Conservation (phyloP, 2,888 invertebrate species). For the Rhagonycha lutea region DNA sequence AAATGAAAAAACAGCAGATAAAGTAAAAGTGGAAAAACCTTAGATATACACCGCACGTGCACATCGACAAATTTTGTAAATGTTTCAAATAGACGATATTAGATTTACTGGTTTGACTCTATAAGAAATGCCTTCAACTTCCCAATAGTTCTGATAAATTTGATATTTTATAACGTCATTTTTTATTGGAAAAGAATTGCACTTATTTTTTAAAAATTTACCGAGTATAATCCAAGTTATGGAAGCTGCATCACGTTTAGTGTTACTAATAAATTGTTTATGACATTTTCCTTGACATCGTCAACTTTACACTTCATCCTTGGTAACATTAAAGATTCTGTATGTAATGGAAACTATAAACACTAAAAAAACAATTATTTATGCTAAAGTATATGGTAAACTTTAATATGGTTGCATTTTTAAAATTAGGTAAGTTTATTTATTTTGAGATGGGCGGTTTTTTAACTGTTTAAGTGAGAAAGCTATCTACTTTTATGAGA, state of each 20-base stretch:
- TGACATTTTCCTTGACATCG: background rate
- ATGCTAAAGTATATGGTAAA: too few relatives aligned
- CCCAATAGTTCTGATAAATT: background rate
- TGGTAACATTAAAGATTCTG: background rate
- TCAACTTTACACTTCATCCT: background rate
- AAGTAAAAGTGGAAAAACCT: constrained; percentile 1
- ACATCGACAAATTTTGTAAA: constrained; percentile 16
- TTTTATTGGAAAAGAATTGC: background rate
- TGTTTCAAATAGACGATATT: constrained; percentile 20
- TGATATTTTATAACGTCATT: background rate
- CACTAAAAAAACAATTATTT: background rate
- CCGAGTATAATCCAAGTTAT: background rate
- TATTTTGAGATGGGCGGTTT: too few relatives aligned
- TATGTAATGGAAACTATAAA: background rate
- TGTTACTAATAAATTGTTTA: background rate
- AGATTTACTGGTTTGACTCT: constrained; percentile 16
- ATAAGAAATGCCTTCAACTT: constrained; percentile 7
- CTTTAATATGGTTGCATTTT: background rate
- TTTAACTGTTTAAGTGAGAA: too few relatives aligned
- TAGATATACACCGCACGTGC: background rate
- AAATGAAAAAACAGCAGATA: background rate
- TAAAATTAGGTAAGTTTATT: background rate
- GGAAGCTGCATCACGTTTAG: background rate
- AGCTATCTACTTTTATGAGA: too few relatives aligned
- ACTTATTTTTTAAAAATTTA: background rate